A percentile compares a stretch with the other conserved stretches of the same genome.
phyloP scores from a whole-genome alignment of 2,888 invertebrate genomes.

The Zele albiditarsus region DNA sequence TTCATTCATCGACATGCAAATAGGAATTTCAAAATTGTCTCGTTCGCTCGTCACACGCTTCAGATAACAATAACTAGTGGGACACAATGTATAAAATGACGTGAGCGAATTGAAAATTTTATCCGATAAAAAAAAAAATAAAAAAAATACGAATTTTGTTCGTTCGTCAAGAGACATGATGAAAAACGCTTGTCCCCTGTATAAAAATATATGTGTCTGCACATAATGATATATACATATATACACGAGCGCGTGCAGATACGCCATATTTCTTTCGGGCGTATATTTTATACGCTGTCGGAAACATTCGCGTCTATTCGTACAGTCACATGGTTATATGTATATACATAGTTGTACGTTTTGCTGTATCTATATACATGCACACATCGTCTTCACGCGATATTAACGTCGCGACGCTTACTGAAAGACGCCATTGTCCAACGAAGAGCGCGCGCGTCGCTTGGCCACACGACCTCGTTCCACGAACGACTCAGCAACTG shows the following conservation, averaged over 20 bases:
- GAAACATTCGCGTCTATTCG: constrained; percentile 28
- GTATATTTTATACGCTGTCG: constrained; percentile 20
- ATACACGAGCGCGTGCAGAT: not conserved
- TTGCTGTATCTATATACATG: constrained; percentile 3
- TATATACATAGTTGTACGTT: not conserved
- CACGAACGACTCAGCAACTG: constrained; percentile 36
- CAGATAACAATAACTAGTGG: constrained; percentile 9
- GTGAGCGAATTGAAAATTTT: constrained; percentile 6
- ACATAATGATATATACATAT: not conserved
- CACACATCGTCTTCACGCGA: constrained; percentile 42
- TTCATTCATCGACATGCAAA: too few species aligned
- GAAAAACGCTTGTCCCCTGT: not conserved
- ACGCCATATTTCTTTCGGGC: constrained; percentile 1
- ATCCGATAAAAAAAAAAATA: not conserved
- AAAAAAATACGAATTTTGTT: not conserved
- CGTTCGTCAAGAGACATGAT: not conserved
- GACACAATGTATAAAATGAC: not conserved
- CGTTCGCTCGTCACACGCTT: not conserved
- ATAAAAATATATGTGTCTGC: not conserved
- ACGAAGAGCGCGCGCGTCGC: constrained; percentile 45
- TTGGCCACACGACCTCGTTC: constrained; percentile 53
- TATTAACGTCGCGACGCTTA: constrained; percentile 61
- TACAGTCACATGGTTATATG: not conserved
- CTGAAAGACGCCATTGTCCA: constrained; percentile 63
- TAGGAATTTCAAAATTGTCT: not conserved